Percentiles rank a stretch among this genome's conserved stretches.
These are phyloP conservation scores for Salvelinus alpinus DNA, from an alignment of 2,113 vertebrate species.

Conservation along the genomic window DNA sequence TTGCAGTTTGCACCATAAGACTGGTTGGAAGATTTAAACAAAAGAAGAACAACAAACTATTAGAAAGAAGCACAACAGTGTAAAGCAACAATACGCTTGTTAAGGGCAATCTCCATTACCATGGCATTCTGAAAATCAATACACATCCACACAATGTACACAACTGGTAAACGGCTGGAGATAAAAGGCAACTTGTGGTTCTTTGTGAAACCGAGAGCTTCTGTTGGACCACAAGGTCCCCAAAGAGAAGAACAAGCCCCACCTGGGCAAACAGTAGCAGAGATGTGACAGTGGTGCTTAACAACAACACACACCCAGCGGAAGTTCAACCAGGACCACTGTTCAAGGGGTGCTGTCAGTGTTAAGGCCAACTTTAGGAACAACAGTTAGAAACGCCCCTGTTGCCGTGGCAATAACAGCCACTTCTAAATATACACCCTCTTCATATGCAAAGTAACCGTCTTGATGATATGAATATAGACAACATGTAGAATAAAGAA, in stretches of 20 bases:
- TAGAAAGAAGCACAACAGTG: no score
- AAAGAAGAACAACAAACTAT: no score
- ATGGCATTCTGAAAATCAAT: no score
- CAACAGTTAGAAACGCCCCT: constrained; percentile 14
- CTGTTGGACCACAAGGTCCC: constrained; percentile 62
- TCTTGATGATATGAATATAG: background rate
- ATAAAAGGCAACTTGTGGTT: constrained; percentile 65
- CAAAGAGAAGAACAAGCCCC: constrained; percentile 60
- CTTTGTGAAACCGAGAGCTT: constrained; percentile 69
- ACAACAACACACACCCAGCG: background rate
- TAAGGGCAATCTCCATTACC: no score
- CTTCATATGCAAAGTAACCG: background rate
- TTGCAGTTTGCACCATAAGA: no score
- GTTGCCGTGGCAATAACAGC: constrained; percentile 46
- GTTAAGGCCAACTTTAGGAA: background rate
- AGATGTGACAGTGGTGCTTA: constrained; percentile 61
- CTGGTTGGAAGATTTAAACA: no score
- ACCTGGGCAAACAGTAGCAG: constrained; percentile 74
- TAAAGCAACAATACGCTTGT: no score
- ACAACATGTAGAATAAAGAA: no score
- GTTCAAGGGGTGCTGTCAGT: constrained; percentile 55
- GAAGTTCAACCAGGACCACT: background rate
- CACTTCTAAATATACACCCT: background rate
- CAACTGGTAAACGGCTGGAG: constrained; percentile 60
- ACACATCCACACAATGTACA: constrained; percentile 44